Evolutionary conservation across 1,140 invertebrate species (phyloP), one percentile per base, ranked within the genome.

Genomic region (Pristionchus pacificus): DNA sequence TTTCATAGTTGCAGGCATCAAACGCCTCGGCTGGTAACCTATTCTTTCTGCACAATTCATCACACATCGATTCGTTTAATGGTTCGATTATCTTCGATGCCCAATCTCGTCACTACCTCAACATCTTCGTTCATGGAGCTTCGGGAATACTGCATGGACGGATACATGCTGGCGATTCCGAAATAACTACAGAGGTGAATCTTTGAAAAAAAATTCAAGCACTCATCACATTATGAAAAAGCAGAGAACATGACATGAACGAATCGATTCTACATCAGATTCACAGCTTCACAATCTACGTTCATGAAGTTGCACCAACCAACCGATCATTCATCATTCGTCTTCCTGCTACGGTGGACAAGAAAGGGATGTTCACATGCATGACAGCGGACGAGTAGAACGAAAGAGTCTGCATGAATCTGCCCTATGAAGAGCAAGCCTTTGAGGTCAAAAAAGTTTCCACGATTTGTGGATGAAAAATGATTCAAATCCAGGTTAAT

Each of bases 1-100:
- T n/a, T n/a, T n/a, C n/a, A n/a, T n/a, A n/a, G n/a, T n/a, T n/a
- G n/a, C n/a, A 49, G 38, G 38, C 19, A 19, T 49, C 38, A 49
- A 49, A 49, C 19, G 38, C 6, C n/a, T n/a, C n/a, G n/a, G n/a
- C n/a, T n/a, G n/a, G n/a, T n/a, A n/a, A n/a, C n/a, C n/a, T n/a
- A n/a, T n/a, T n/a, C n/a, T 75, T 75, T 67, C 69, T 69, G 63
- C 71, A 75, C 63, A 75, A 75, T 32, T 33, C 74, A 14, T 74
- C 71, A 1, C 27, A 59, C 14, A 75, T 75, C 28, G 24, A 64
- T 0, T 70, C 68, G 13, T 75, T 75, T 62, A 63, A 60, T 24
- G 74, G 74, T 25, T 71, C 74, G 15, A 69, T 75, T 19, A 69
- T 75, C 15, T 71, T 75, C 0, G 74, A 75, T 38, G 68, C 74